A percentile compares a stretch with the other conserved stretches of the same genome.
These are phyloP conservation scores for Sinotaia quadrata DNA, from an alignment of 2,888 invertebrate genomes.

Conservation along the genomic window DNA sequence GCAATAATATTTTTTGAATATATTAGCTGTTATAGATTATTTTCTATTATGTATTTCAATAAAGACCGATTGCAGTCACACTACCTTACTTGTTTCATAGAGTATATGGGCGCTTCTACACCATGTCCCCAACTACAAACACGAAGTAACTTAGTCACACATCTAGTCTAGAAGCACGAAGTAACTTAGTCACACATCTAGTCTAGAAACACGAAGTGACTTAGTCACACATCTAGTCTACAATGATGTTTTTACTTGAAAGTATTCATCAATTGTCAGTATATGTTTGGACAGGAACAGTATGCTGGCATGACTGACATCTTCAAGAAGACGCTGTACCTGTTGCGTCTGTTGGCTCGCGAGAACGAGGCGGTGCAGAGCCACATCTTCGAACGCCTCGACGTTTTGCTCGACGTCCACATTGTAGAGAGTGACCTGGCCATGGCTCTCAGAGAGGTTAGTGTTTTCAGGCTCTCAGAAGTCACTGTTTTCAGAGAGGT, in stretches of 20 bases:
- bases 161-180: too few relatives aligned
- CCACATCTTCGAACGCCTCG: conserved; percentile 69
- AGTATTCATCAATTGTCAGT: background rate
- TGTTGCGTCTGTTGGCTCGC: conserved; percentile 65
- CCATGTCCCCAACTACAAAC: too few relatives aligned
- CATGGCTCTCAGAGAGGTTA: conserved; percentile 68
- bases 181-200: too few relatives aligned
- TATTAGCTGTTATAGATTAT: too few relatives aligned
- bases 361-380: conserved; percentile 69
- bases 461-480: too few relatives aligned
- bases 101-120: too few relatives aligned
- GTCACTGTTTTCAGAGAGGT: background rate
- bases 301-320: conserved; percentile 68
- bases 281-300: conserved; percentile 55
- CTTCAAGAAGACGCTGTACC: conserved; percentile 66
- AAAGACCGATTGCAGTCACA: too few relatives aligned
- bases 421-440: conserved; percentile 69
- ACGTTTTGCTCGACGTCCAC: conserved; percentile 66
- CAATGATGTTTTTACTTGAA: background rate
- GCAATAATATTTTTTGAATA: too few relatives aligned
- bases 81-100: too few relatives aligned
- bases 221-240: background rate
- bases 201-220: too few relatives aligned
- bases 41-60: too few relatives aligned
- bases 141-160: too few relatives aligned